These are phyloP conservation scores for Lithodes maja DNA, from an alignment of 2,888 invertebrate genomes.

Conservation along the genomic window DNA sequence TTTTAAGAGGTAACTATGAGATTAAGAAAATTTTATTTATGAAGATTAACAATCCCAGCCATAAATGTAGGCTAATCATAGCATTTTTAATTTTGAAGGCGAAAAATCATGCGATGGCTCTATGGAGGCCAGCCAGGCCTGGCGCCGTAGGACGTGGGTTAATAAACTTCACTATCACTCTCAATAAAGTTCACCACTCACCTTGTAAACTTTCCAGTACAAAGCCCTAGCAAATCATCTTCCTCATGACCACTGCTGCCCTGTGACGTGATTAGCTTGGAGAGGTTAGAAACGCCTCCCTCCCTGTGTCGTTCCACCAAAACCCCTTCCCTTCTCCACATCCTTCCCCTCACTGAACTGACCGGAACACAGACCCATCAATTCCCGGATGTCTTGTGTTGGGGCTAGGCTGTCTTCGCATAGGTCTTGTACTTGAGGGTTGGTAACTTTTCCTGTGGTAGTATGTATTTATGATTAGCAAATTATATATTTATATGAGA, in stretches of 20 bases:
- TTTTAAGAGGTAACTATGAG: too few relatives aligned
- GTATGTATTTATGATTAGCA: too few relatives aligned
- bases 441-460: neutral
- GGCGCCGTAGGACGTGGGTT: too few relatives aligned
- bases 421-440: conserved; percentile 11
- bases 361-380: conserved; percentile 78
- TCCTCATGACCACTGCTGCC: conserved; percentile 41
- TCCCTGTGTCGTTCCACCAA: neutral
- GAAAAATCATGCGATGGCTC: too few relatives aligned
- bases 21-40: too few relatives aligned
- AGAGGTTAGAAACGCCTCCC: neutral
- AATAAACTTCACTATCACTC: neutral
- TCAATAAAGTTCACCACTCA: neutral
- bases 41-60: too few relatives aligned
- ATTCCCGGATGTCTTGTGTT: conserved; percentile 72
- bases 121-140: too few relatives aligned
- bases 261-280: neutral
- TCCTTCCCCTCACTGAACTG: conserved; percentile 74
- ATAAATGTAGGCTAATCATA: too few relatives aligned
- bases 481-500: too few relatives aligned
- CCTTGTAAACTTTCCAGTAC: conserved; percentile 70
- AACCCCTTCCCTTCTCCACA: neutral
- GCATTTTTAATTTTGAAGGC: too few relatives aligned
- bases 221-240: conserved; percentile 68
- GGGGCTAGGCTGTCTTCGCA: conserved; percentile 45